Base-by-base conservation (phyloP, 2,113 vertebrate genomes). In the Pagrus major region DNA sequence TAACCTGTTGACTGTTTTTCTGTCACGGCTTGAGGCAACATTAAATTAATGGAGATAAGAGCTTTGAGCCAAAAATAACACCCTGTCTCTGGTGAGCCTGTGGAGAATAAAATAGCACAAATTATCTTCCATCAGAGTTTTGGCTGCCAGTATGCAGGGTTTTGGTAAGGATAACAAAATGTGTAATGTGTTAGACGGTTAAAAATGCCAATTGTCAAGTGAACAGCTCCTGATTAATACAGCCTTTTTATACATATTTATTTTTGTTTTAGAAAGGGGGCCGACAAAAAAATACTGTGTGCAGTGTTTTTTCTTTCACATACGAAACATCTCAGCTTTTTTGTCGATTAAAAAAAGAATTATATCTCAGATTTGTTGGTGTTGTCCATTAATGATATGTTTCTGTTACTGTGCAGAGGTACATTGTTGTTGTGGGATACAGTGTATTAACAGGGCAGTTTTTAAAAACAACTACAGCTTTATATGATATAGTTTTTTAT, bases 1-100 rank as follows among this genome's bases (percentile, higher is more conserved):
- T 90, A 95, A 95, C 95, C 95, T 96, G 95, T 96, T 95, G 95
- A 95, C 95, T 95, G 95, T 96, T 85, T 85, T 88, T 85, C 80
- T 94, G 93, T 95, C 92, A 94, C 93, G 20, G 80, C 94, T 95
- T 92, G 94, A 95, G 94, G 94, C 94, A 94, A 94, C 93, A 93
- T 96, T 95, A 95, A 96, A 96, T 96, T 94, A 92, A 93, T 94
- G 94, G 94, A 95, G 95, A 96, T 95, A 92, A 94, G 94, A 70
- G 95, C 95, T 88, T 52, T 85, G 90, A 89, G 94, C 94, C 96
- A 95, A 95, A 94, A 96, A 96, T 96, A 96, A 95, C 96, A 93
- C 51, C 44, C 94, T 93, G 95, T 86, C 96, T 94, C 94, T 90
- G 81, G 92, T 92, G 90, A 93, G 93, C 93, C 94, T 93, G 94